Percentiles rank a stretch among this genome's conserved stretches.
phyloP scores from a whole-genome alignment of 2,113 vertebrate genomes.

The Rhizomys pruinosus region DNA sequence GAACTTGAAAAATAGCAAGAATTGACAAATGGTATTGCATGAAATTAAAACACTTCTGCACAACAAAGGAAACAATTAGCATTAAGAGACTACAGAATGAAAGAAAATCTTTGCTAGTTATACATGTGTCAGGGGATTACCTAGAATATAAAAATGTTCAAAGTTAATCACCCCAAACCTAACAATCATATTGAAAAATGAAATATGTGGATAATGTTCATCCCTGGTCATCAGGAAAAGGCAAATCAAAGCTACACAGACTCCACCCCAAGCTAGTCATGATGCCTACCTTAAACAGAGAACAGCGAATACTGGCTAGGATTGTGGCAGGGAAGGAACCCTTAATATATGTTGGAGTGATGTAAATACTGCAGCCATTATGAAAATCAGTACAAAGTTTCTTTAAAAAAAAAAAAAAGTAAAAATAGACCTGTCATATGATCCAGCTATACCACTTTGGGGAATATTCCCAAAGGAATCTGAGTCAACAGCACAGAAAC shows the following conservation, averaged over 20 bases:
- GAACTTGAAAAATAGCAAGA: too few relatives aligned
- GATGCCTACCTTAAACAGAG: not conserved
- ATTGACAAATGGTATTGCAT: too few relatives aligned
- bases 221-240: not conserved
- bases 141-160: not conserved
- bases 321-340: not conserved
- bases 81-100: too few relatives aligned
- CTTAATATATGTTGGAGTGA: not conserved
- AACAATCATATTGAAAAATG: too few relatives aligned
- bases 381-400: not conserved
- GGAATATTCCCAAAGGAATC: not conserved
- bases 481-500: not conserved
- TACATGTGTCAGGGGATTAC: not conserved
- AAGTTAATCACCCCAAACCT: not conserved
- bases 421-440: not conserved
- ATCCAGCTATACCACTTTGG: not conserved
- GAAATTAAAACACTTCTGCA: too few relatives aligned
- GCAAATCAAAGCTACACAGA: not conserved
- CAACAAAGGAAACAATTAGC: too few relatives aligned
- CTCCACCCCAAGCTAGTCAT: not conserved
- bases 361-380: too few relatives aligned
- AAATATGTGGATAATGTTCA: too few relatives aligned
- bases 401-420: not conserved
- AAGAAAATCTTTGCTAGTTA: too few relatives aligned
- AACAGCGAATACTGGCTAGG: not conserved